phyloP scores from a whole-genome alignment of 2,888 invertebrate genomes.

The Mimumesa dahlbomi region DNA sequence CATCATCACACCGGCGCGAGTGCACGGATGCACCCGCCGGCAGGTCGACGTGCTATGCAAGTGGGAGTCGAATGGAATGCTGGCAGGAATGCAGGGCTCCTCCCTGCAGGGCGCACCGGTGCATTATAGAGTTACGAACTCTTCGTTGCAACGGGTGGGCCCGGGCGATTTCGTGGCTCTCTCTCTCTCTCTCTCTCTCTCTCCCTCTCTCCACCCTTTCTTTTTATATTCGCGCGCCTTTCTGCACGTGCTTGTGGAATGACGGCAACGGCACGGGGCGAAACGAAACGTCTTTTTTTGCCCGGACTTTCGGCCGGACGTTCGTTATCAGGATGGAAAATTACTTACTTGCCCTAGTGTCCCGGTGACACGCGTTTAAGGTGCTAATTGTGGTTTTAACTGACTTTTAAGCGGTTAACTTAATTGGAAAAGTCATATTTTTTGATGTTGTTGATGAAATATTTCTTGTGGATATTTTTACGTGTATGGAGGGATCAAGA shows the following conservation, averaged over 20 bases:
- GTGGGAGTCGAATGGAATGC: conserved; percentile 67
- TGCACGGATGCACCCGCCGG: conserved; percentile 61
- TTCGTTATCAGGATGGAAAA: not conserved
- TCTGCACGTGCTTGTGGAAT: conserved; percentile 52
- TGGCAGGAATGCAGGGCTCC: conserved; percentile 63
- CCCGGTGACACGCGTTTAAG: too few relatives aligned
- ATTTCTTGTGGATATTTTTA: too few relatives aligned
- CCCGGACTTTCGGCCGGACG: not conserved
- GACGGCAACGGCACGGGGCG: conserved; percentile 35
- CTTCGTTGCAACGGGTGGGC: conserved; percentile 62
- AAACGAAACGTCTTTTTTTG: not conserved
- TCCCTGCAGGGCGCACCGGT: conserved; percentile 64
- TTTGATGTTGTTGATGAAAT: too few relatives aligned
- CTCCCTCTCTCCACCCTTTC: conserved; percentile 14
- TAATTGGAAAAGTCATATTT: too few relatives aligned
- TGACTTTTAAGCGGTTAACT: too few relatives aligned
- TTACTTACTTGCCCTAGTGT: too few relatives aligned
- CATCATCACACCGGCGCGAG: conserved; percentile 46
- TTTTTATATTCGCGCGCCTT: conserved; percentile 46
- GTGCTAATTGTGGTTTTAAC: too few relatives aligned
- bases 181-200: conserved; percentile 29
- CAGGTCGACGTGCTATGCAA: conserved; percentile 54
- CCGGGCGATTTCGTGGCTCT: conserved; percentile 56
- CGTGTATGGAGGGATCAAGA: too few relatives aligned
- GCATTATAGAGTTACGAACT: conserved; percentile 68